Evolutionary conservation across 2,113 vertebrate genomes (phyloP), one percentile per base, ranked within the genome.

Genomic region (Euleptes europaea): DNA sequence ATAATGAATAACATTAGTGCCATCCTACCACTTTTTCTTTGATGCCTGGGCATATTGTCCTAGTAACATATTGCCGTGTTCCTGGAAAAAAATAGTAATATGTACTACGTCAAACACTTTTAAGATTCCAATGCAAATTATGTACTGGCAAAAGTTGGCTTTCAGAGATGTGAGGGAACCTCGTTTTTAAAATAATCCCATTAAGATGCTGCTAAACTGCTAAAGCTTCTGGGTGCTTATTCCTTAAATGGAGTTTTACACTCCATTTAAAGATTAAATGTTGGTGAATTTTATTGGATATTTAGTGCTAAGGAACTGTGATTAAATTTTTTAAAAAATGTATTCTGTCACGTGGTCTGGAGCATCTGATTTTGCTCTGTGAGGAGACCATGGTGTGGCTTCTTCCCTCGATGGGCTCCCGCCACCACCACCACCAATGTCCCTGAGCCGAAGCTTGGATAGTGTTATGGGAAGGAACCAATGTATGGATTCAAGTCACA

Each of bases 1-100:
- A 74, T 87, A 91, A 87, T 90, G 91, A 86, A 38, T 89, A 88
- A 84, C 84, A 88, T 89, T 89, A 86, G 81, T 78, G 84, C 75
- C 74, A 86, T 63, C 70, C 35, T 84, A 35, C 77, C 81, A 82
- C 87, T 92, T 94, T 89, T 90, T 90, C 84, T 94, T 77, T 83
- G 72, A 84, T n/a, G 17, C 57, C 82, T 89, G 47, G 86, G 81
- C 40, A 35, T 49, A 44, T 75, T 47, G 71, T 77, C n/a, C 78
- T 66, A 87, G 63, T 80, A 35, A 72, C 11, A 80, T 83, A 80
- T 87, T 76, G 26, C 74, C 88, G 78, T 13, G 77, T 76, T 12
- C 21, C 38, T 60, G 67, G 17, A 14, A 76, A 84, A 63, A 79
- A 33, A 6, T 15, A 88, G 19, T 73, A 75, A 54, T 81, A 44